These are phyloP conservation scores for Gobio gobio DNA, from an alignment of 2,113 vertebrate genomes.

Conservation along the genomic window DNA sequence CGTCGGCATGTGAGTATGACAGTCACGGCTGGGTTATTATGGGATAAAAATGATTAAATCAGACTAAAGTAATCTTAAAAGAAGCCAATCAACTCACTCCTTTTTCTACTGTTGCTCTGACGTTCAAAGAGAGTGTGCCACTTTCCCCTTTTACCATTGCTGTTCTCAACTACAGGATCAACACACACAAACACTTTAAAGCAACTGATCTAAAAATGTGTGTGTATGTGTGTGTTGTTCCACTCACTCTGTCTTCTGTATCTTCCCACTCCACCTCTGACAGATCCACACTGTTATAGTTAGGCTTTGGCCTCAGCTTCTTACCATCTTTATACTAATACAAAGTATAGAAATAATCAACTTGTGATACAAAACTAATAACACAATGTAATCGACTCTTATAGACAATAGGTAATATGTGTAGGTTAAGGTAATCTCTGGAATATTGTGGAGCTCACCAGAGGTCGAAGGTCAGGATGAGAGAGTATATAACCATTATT, in stretches of 20 bases:
- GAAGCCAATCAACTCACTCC: conserved; percentile 80
- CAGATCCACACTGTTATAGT: conserved; percentile 96
- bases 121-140: conserved; percentile 86
- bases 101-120: conserved; percentile 89
- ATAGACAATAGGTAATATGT: background rate
- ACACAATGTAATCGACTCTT: background rate
- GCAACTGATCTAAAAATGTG: conserved; percentile 10
- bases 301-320: conserved; percentile 91
- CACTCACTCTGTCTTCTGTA: conserved; percentile 81
- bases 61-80: background rate
- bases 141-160: conserved; percentile 95
- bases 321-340: conserved; percentile 91
- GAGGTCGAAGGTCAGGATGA: conserved; percentile 91
- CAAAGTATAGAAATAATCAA: background rate
- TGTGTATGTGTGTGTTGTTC: background rate
- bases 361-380: background rate
- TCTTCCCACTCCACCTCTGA: conserved; percentile 96
- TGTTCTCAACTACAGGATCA: conserved; percentile 82
- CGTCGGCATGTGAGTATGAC: background rate
- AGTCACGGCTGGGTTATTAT: background rate
- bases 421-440: background rate
- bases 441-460: conserved; percentile 76
- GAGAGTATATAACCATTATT: conserved; percentile 98
- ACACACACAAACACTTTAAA: conserved; percentile 36
- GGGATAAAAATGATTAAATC: background rate